phyloP scores from a whole-genome alignment of 2,888 invertebrate species.

The Lasioglossum zephyrum region DNA sequence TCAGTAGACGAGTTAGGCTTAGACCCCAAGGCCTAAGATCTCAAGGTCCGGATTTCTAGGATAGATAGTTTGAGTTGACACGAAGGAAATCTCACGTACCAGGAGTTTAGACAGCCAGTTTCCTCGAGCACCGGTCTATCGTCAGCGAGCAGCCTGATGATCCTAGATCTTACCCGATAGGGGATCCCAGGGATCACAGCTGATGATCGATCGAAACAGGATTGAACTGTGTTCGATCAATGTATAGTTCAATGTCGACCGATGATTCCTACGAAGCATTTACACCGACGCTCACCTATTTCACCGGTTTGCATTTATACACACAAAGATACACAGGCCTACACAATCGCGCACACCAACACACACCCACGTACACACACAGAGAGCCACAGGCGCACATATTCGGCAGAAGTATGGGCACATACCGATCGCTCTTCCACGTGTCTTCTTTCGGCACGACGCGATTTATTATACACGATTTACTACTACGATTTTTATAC shows the following conservation, averaged over 20 bases:
- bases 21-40: slow-evolving; percentile 16
- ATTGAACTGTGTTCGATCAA: slow-evolving; percentile 27
- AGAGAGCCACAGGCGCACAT: slow-evolving; percentile 30
- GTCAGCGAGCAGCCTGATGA: not conserved
- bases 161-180: not conserved
- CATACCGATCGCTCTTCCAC: slow-evolving; percentile 68
- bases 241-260: slow-evolving; percentile 48
- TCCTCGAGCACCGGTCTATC: not conserved
- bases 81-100: not conserved
- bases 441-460: slow-evolving; percentile 66
- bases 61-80: not conserved
- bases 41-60: slow-evolving; percentile 11
- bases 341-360: not conserved
- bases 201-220: not conserved
- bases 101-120: not conserved
- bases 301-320: slow-evolving; percentile 62
- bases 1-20: not conserved
- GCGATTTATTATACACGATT: slow-evolving; percentile 59
- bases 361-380: slow-evolving; percentile 16
- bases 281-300: slow-evolving; percentile 57
- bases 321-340: slow-evolving; percentile 17
- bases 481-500: slow-evolving; percentile 70
- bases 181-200: not conserved
- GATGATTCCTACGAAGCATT: slow-evolving; percentile 54
- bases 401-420: slow-evolving; percentile 37